Evolutionary conservation across 2,888 invertebrate genomes (phyloP), one percentile per base, ranked within the genome.

Genomic region (Agriopis aurantiaria): DNA sequence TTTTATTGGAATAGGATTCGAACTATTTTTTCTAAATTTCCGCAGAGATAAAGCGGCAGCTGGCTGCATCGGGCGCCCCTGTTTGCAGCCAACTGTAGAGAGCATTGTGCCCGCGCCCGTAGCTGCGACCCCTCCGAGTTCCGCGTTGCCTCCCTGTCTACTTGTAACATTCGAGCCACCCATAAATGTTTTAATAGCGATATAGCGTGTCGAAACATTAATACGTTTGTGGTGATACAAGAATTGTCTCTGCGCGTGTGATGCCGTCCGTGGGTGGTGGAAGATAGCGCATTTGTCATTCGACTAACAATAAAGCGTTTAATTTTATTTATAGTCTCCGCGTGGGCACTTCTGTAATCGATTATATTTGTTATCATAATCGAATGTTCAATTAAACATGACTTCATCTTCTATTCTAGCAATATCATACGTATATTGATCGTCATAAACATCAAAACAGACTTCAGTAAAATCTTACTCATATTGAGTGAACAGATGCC

Each of bases 201-300:
- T 86, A 86, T 88, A 83, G 86, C 90, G 90, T 91, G 91, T 90
- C 87, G 86, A 89, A 91, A 91, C 89, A 91, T 89, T 89, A 89
- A 90, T 89, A 88, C 86, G 84, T 87, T 86, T 86, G 88, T 84
- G 84, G 88, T 80, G 82, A 86, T 87, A 86, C 79, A 78, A 80
- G 83, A 81, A 85, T 84, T 85, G 81, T 88, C 84, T 83, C 74
- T 68, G 71, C 75, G 75, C 75, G 66, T 74, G 78, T 74, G 69
- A 68, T 58, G 64, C 58, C 71, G 65, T 53, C 62, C 63, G 91
- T 90, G 88, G 92, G 91, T 85, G 91, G 83, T 83, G 83, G 84
- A 84, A 82, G 85, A 86, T 87, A 85, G 82, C 85, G 84, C 90
- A 89, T 92, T 92, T 91, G 91, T 92, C 91, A 90, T 90, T 85